Percentiles rank a stretch among this genome's conserved stretches.
Conservation (phyloP, 2,797 vertebrate genomes). For the Pseudomugil tenellus region DNA sequence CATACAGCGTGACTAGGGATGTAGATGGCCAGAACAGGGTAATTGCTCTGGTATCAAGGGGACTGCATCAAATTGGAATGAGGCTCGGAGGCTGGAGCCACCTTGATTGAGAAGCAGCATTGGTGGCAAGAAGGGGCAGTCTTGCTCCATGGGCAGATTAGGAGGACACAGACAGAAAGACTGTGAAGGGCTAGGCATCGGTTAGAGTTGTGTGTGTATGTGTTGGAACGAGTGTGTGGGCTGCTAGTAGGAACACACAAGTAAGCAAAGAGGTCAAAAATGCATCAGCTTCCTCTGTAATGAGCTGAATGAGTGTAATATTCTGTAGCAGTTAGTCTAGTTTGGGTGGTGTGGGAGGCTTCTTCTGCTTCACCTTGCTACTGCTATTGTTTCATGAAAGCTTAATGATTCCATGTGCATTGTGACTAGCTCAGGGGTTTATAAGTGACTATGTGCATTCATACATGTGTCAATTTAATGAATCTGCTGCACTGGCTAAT, state of each 20-base stretch:
- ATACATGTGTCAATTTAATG: slow-evolving; percentile 54
- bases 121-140: slow-evolving; percentile 50
- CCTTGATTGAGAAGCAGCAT: slow-evolving; percentile 71
- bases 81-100: slow-evolving; percentile 67
- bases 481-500: slow-evolving; percentile 39
- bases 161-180: slow-evolving; percentile 61
- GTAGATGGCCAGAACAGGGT: slow-evolving; percentile 70
- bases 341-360: slow-evolving; percentile 61
- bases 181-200: slow-evolving; percentile 53
- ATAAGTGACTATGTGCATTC: slow-evolving; percentile 56
- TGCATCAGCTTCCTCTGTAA: slow-evolving; percentile 56
- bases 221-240: slow-evolving; percentile 27
- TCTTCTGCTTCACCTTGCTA: slow-evolving; percentile 58
- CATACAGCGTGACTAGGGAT: slow-evolving; percentile 48
- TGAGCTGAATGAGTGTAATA: slow-evolving; percentile 69
- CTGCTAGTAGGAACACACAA: slow-evolving; percentile 30
- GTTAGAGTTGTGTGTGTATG: slow-evolving; percentile 43
- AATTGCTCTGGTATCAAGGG: slow-evolving; percentile 77
- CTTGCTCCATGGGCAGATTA: slow-evolving; percentile 68
- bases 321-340: slow-evolving; percentile 37
- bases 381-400: slow-evolving; percentile 69
- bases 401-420: slow-evolving; percentile 60
- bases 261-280: slow-evolving; percentile 49
- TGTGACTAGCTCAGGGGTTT: slow-evolving; percentile 50
- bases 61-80: slow-evolving; percentile 73